Evolutionary conservation across 2,113 vertebrate species (phyloP), one percentile per base, ranked within the genome.

Genomic region (Oriolus oriolus): DNA sequence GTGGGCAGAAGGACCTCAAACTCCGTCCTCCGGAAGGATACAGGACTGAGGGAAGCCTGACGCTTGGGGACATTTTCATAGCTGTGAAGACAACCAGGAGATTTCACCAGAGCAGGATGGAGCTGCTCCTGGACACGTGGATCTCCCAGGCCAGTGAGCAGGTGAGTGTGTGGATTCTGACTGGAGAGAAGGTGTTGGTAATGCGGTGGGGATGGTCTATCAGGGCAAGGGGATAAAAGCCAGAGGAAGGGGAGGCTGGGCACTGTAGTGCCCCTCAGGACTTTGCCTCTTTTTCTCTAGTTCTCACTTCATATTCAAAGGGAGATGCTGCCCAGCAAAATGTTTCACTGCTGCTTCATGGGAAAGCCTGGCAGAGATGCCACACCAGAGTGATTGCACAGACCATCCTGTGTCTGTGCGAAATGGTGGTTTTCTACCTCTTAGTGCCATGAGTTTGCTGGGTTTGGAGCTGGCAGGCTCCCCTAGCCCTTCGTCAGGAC

Each of bases 111-210:
- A 98, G 98, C 70, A 98, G 99, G 33, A 97, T 99, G 52, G 97
- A 97, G 90, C 97, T 99, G 66, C 98, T 99, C 30, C 93, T 99
- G 71, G 98, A 99, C 91, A 99, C 99, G 1, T 99, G 99, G 99
- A 98, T 99, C 96, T 98, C 99, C 44, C 98, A 53, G 74, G 98
- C 97, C 80, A 98, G 98, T 63, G 94, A 98, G 69, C 99, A 99
- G 77, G 98, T 99, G 89, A 98, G 95, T 5, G 1, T 30, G 23
- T 86, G 50, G 65, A 24, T 87, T 74, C 6, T 13, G 33, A 26
- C 13, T 28, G 8, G 44, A 68, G 27, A 64, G 27, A 41, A 54
- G 14, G 2, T 22, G 18, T 24, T 68, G 49, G 41, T 39, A 15
- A 45, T 0, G 2, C 41, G 9, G 3, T 16, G 24, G 23, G 31